Conservation (phyloP, 2,797 vertebrate genomes). For the Heliangelus exortis region DNA sequence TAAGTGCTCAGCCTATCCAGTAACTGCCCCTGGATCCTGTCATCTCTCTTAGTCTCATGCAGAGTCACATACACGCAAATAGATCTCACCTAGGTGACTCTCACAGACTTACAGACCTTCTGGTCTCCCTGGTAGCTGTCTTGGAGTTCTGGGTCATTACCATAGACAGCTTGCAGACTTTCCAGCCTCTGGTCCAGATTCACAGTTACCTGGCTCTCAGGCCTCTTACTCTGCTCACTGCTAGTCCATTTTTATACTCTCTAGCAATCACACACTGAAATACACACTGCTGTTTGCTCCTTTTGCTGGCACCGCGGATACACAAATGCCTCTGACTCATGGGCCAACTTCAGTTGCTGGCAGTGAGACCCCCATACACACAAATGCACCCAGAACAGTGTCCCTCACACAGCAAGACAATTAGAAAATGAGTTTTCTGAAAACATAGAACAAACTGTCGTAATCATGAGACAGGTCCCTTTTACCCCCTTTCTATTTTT, state of each 20-base stretch:
- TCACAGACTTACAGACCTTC: not conserved
- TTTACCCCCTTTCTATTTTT: not conserved
- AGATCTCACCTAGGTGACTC: rapidly evolving
- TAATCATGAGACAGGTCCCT: rapidly evolving
- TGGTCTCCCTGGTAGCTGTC: not conserved
- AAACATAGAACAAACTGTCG: not conserved
- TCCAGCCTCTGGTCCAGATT: not conserved
- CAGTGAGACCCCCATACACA: not conserved
- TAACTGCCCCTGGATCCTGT: not conserved
- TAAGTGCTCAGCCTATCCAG: not conserved
- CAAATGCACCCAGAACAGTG: not conserved
- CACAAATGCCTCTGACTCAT: rapidly evolving
- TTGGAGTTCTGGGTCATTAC: not conserved
- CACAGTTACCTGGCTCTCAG: not conserved
- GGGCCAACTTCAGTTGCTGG: not conserved
- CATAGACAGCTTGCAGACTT: rapidly evolving
- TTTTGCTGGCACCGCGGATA: not conserved
- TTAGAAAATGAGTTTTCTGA: not conserved
- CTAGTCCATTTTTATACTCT: rapidly evolving
- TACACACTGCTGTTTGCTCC: rapidly evolving
- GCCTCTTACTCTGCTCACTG: not conserved
- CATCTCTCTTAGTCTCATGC: not conserved
- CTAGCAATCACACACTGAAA: rapidly evolving
- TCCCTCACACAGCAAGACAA: not conserved
- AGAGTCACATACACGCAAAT: not conserved